phyloP scores from a whole-genome alignment of 2,113 vertebrate genomes.

The Meleagris gallopavo region DNA sequence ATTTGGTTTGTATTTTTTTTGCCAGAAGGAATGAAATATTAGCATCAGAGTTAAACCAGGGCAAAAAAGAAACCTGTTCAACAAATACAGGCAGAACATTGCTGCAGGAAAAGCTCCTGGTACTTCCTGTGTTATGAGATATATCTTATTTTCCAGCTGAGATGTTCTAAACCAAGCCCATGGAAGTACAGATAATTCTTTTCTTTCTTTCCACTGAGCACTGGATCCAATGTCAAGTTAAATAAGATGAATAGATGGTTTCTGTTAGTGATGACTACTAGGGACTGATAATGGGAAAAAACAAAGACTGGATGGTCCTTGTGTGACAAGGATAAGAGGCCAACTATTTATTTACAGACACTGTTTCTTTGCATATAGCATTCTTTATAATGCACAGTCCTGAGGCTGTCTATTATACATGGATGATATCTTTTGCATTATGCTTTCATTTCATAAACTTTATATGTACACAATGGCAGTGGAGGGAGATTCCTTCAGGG shows the following conservation, averaged over 20 bases:
- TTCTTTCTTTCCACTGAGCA: slow-evolving; percentile 24
- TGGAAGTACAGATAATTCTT: slow-evolving; percentile 44
- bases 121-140: background rate
- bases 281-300: background rate
- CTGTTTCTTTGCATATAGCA: background rate
- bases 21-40: slow-evolving; percentile 12
- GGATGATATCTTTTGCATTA: background rate
- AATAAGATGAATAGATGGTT: slow-evolving; percentile 29
- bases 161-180: slow-evolving; percentile 20
- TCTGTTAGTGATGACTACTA: background rate
- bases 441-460: background rate
- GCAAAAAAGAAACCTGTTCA: slow-evolving; percentile 21
- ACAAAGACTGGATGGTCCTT: background rate
- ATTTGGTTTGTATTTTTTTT: slow-evolving; percentile 28
- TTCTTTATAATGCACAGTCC: background rate
- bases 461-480: background rate
- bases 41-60: slow-evolving; percentile 5
- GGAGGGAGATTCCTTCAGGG: background rate
- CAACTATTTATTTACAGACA: background rate
- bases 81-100: background rate
- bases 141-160: slow-evolving; percentile 61
- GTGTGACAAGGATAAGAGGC: background rate
- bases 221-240: slow-evolving; percentile 18
- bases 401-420: background rate
- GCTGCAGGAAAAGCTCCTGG: slow-evolving; percentile 47